phyloP scores from a whole-genome alignment of 2,797 vertebrate genomes.

The Sebastes iracundus region DNA sequence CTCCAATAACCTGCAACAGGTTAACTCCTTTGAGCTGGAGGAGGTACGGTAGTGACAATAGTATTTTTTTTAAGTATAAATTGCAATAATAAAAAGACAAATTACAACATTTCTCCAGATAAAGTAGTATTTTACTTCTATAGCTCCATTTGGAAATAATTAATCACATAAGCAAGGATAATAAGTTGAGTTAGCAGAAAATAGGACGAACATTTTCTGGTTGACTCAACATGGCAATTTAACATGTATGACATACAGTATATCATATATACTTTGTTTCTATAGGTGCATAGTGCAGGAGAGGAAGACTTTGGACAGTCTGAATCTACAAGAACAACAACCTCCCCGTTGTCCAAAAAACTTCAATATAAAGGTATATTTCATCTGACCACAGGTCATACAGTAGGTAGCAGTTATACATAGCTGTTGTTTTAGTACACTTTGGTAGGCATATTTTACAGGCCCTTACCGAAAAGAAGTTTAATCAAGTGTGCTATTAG shows the following conservation, averaged over 20 bases:
- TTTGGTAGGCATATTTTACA: too few species aligned
- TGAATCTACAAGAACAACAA: conserved; percentile 38
- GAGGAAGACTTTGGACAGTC: conserved; percentile 77
- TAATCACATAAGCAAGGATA: too few species aligned
- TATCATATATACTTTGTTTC: conserved; percentile 5
- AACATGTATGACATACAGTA: too few species aligned
- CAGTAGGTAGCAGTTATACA: too few species aligned
- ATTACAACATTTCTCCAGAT: too few species aligned
- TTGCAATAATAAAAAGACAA: too few species aligned
- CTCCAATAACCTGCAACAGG: conserved; percentile 48
- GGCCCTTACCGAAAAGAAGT: too few species aligned
- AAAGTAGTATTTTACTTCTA: too few species aligned
- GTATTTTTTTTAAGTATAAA: too few species aligned
- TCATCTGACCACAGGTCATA: neutral
- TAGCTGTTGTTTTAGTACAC: too few species aligned
- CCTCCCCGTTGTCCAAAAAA: conserved; percentile 34
- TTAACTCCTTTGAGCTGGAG: conserved; percentile 84
- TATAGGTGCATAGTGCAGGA: conserved; percentile 80
- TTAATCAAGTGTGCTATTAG: too few species aligned
- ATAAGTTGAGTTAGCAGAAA: neutral
- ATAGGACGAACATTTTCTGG: neutral
- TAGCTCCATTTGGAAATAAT: too few species aligned
- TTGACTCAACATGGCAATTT: neutral
- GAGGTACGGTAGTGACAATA: conserved; percentile 73
- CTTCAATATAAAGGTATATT: conserved; percentile 68